A percentile compares a stretch with the other conserved stretches of the same genome.
phyloP scores from a whole-genome alignment of 2,113 vertebrate species.

The Guaruba guarouba region DNA sequence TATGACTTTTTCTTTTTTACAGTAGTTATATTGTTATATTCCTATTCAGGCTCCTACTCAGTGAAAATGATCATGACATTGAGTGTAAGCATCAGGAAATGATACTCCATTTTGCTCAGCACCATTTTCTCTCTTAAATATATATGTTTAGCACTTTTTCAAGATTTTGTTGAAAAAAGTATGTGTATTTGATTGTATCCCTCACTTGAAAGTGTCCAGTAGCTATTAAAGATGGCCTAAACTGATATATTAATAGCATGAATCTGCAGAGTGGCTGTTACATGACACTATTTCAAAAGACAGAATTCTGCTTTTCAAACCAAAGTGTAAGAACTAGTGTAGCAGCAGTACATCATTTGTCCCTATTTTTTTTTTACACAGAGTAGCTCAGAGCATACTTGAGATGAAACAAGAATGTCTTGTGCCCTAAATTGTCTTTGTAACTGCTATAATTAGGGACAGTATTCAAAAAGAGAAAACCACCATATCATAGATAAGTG shows the following conservation, averaged over 20 bases:
- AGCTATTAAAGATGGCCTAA: neutral
- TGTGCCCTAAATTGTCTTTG: neutral
- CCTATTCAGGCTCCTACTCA: neutral
- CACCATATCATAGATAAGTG: neutral
- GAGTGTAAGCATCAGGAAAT: neutral
- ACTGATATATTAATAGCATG: neutral
- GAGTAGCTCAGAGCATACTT: neutral
- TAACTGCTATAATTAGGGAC: neutral
- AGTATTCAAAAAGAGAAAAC: neutral
- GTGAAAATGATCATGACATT: neutral
- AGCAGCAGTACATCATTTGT: neutral
- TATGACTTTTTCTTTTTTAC: neutral
- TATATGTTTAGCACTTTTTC: neutral
- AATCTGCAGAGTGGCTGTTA: neutral
- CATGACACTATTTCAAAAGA: neutral
- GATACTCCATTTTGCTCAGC: neutral
- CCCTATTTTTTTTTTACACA: neutral
- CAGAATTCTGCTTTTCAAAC: neutral
- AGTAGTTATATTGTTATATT: neutral
- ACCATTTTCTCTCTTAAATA: neutral
- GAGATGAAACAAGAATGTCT: neutral
- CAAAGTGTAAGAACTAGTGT: neutral
- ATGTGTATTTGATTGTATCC: neutral
- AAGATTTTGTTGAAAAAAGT: neutral
- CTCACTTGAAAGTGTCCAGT: neutral